A percentile compares a stretch with the other conserved stretches of the same genome.
phyloP scores from a whole-genome alignment of 2,797 vertebrate genomes.

The Myotis findleyi region DNA sequence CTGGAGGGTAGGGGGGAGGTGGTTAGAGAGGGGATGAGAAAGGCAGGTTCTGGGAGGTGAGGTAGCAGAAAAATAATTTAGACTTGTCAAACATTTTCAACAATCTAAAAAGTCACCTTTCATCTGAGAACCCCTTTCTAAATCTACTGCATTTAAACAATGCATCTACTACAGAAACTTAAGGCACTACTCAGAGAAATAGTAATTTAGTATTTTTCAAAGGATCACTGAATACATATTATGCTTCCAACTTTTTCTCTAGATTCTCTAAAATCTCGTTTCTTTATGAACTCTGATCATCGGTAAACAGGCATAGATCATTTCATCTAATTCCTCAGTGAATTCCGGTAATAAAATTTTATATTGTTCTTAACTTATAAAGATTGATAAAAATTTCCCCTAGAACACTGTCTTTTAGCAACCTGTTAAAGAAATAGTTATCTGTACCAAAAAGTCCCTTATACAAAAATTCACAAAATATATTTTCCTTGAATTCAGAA shows the following conservation, averaged over 20 bases:
- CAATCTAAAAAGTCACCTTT: background rate
- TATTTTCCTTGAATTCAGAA: background rate
- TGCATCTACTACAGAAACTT: background rate
- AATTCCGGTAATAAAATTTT: conserved; percentile 27
- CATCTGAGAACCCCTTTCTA: background rate
- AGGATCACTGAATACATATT: background rate
- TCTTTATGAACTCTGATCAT: background rate
- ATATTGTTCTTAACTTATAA: background rate
- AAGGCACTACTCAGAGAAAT: conserved; percentile 33
- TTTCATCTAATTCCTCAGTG: background rate
- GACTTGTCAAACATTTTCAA: conserved; percentile 8
- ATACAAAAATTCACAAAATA: conserved; percentile 4
- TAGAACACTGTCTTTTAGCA: background rate
- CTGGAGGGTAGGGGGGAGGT: fast-evolving
- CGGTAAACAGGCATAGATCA: background rate
- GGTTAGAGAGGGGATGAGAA: background rate
- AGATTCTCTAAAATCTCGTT: conserved; percentile 11
- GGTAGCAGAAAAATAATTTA: background rate
- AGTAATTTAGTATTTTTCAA: background rate
- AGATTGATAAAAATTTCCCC: background rate
- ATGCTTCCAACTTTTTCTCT: background rate
- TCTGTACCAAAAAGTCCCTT: background rate
- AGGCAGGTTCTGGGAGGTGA: background rate
- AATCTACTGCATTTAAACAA: background rate
- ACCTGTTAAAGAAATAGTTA: background rate